Base-by-base conservation (phyloP, 2,113 vertebrate genomes). In the Pogona vitticeps region DNA sequence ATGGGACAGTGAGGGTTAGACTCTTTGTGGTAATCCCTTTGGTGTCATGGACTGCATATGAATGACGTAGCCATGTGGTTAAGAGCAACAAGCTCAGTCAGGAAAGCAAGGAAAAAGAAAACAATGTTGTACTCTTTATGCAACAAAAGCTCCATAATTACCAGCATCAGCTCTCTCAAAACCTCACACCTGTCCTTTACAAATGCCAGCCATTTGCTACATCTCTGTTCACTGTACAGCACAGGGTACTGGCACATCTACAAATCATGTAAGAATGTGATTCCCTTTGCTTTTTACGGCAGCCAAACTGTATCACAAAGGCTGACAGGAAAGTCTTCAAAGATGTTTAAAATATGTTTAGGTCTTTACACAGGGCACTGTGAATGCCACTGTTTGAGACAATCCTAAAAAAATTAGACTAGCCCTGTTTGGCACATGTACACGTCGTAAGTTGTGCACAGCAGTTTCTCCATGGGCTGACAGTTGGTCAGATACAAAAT, bases 401-500 rank as follows among this genome's bases (percentile, higher is more conserved):
- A 86, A 86, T 59, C 58, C 42, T 59, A 71, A 79, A 63, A 40
- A n/a, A 71, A 58, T 23, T 1, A 4, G 18, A 52, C 20, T 75
- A 52, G 73, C 38, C 17, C 38, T 52, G 70, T 59, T 63, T 80
- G 85, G 38, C 70, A 63, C 40, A 61, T 63, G 52, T 65, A 73
- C 20, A 65, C 36, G 21, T 14, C 38, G 6, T 80, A 67, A 75
- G 58, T 46, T 23, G 21, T 33, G 14, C 42, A 65, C 38, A 38
- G 65, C 56, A 65, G 17, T 75, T 81, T 56, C 42, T 40, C 40
- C 72, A n/a, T 14, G n/a, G 77, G 78, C 59, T 61, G 79, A 81
- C 72, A 73, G 73, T 80, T 87, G 71, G 70, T 40, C 42, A 67
- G 6, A n/a, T 65, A 36, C 70, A 81, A 87, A 76, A 87, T 67